Evolutionary conservation across 2,113 vertebrate species (phyloP), one percentile per base, ranked within the genome.

Genomic region (Tursiops truncatus): DNA sequence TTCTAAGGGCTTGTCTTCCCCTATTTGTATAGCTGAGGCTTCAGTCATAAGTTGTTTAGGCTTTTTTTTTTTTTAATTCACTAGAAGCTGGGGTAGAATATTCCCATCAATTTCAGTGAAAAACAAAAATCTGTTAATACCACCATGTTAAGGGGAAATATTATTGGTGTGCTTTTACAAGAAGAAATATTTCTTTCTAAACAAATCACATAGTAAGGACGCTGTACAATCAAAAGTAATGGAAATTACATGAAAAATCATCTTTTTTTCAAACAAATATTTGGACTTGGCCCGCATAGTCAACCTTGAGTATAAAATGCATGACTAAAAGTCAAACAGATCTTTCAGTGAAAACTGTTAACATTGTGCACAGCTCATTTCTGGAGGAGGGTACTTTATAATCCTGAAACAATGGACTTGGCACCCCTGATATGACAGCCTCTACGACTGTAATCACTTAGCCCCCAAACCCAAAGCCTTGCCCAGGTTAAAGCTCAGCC

Each of bases 1-100:
- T 98, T 98, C 88, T 80, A 87, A 97, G 47, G 65, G 44, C 18
- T 21, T 89, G 13, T 11, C 6, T 56, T 44, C 73, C 77, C 8
- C 14, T 33, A 23, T 81, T 95, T 94, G 47, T 56, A 73, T 14
- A 96, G 58, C 60, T 60, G 63, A 53, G 7, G 1, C 36, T 88
- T 97, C n/a, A 53, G 11, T 77, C 7, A 23, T 60, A 28, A 65
- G 33, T 53, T 88, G 58, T 13, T 56, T 15, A 47, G 12, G 0
- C 2, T 18, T 44, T 47, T 4, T 23, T 36, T 36, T 8, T 36
- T 92, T 8, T 90, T 65, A 65, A 89, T 47, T 96, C 83, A 28
- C 1, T 60, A 41, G n/a, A 73, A 44, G 2, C 21, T 25, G 3
- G 12, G 80, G 8, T 60, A 76, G 31, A 80, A 87, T 84, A 95